phyloP scores from a whole-genome alignment of 2,888 invertebrate genomes.

The Kuschelorhynchus macadamiae region DNA sequence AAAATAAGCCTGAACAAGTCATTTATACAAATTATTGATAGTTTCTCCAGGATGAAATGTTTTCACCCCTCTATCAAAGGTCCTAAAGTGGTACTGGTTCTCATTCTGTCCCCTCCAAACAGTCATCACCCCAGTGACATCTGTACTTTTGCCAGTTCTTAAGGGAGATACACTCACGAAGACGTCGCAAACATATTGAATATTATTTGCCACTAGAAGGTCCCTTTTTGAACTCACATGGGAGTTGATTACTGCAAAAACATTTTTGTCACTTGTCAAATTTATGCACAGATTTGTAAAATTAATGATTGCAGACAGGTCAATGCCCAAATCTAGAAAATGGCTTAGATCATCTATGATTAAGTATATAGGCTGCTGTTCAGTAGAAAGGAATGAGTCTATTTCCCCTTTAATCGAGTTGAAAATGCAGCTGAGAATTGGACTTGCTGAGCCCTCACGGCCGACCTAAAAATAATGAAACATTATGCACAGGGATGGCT shows the following conservation, averaged over 20 bases:
- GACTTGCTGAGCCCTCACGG: conserved; percentile 6
- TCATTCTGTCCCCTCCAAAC: conserved; percentile 71
- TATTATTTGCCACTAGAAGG: conserved; percentile 72
- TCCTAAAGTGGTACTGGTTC: conserved; percentile 76
- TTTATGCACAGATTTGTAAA: conserved; percentile 71
- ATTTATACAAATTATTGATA: conserved; percentile 50
- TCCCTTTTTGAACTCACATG: conserved; percentile 74
- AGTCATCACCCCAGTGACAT: conserved; percentile 79
- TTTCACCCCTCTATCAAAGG: conserved; percentile 82
- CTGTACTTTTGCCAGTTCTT: conserved; percentile 80
- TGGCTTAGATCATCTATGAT: conserved; percentile 83
- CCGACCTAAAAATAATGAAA: conserved; percentile 28
- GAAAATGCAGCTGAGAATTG: conserved; percentile 69
- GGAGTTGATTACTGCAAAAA: conserved; percentile 74
- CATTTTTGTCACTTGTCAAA: conserved; percentile 63
- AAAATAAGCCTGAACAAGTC: conserved; percentile 3
- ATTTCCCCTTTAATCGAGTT: conserved; percentile 63
- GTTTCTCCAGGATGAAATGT: conserved; percentile 78
- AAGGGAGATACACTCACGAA: conserved; percentile 76
- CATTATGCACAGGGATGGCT: too few relatives aligned
- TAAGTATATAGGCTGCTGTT: conserved; percentile 64
- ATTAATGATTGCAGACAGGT: conserved; percentile 70
- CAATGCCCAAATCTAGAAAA: conserved; percentile 76
- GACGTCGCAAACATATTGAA: conserved; percentile 77
- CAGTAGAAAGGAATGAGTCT: conserved; percentile 40